A percentile compares a stretch with the other conserved stretches of the same genome.
Evolutionary conservation across 1,140 invertebrate species (phyloP).

Genomic region (Adoxophyes honmai): DNA sequence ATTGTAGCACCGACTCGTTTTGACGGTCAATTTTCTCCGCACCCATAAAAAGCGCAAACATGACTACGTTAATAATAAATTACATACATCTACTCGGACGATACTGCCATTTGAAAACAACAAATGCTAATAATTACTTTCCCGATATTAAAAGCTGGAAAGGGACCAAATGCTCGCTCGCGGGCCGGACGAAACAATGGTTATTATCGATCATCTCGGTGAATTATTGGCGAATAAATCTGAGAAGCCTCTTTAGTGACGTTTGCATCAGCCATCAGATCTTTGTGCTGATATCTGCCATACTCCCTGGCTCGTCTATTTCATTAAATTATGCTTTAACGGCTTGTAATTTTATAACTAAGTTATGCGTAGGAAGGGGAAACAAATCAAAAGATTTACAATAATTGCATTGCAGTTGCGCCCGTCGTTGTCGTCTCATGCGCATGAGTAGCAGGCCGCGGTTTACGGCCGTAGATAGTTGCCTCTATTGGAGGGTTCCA

Average conservation of each 20-base stretch:
- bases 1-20: conserved; percentile 41
- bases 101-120: conserved; percentile 45
- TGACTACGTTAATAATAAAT: conserved; percentile 61
- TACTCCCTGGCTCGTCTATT: conserved; percentile 3
- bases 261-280: conserved; percentile 1
- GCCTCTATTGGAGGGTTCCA: conserved; percentile 68
- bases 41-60: conserved; percentile 50
- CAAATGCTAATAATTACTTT: conserved; percentile 51
- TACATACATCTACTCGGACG: conserved; percentile 40
- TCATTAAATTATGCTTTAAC: conserved; percentile 26
- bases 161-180: conserved; percentile 20
- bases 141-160: conserved; percentile 37
- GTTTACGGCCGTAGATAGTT: conserved; percentile 61
- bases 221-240: conserved; percentile 44
- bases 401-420: conserved; percentile 16
- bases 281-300: conserved; percentile 10
- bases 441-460: neutral
- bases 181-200: conserved; percentile 30
- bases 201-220: conserved; percentile 32
- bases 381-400: conserved; percentile 11
- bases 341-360: conserved; percentile 11
- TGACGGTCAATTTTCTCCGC: conserved; percentile 54
- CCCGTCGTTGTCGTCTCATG: conserved; percentile 23
- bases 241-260: conserved; percentile 21
- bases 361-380: neutral